These are phyloP conservation scores for Mastomys coucha DNA, from an alignment of 2,113 vertebrate genomes.

Conservation along the genomic window DNA sequence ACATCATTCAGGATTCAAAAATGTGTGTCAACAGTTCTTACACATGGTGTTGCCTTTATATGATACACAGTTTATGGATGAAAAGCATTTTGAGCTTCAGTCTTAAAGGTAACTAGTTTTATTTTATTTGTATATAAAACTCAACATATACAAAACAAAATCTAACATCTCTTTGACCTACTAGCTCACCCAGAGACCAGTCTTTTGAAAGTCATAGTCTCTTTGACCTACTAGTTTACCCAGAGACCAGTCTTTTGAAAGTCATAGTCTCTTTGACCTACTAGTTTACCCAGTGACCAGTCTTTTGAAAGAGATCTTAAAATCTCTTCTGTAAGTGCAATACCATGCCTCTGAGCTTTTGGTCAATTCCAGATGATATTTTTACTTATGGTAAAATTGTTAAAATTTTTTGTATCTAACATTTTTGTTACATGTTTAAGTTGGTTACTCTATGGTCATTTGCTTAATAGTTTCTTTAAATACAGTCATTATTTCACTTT, in stretches of 20 bases:
- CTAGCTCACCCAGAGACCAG: conserved; percentile 8
- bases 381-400: neutral
- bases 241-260: neutral
- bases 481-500: neutral
- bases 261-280: conserved; percentile 7
- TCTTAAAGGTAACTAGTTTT: conserved; percentile 10
- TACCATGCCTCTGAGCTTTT: conserved; percentile 16
- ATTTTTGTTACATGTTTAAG: conserved; percentile 47
- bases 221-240: conserved; percentile 31
- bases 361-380: neutral
- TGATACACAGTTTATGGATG: neutral
- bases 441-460: neutral
- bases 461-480: conserved; percentile 45
- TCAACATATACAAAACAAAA: conserved; percentile 22
- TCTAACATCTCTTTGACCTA: conserved; percentile 2
- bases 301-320: neutral
- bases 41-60: neutral
- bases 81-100: conserved; percentile 13
- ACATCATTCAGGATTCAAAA: conserved; percentile 27
- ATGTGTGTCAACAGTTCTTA: neutral
- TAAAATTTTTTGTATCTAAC: conserved; percentile 5
- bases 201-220: neutral
- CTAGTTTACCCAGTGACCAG: conserved; percentile 6
- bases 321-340: neutral
- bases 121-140: neutral